A percentile compares a stretch with the other conserved stretches of the same genome.
phyloP scores from a whole-genome alignment of 37 sponge, comb jelly and placozoan genomes.

The Aplysina aerophoba region DNA sequence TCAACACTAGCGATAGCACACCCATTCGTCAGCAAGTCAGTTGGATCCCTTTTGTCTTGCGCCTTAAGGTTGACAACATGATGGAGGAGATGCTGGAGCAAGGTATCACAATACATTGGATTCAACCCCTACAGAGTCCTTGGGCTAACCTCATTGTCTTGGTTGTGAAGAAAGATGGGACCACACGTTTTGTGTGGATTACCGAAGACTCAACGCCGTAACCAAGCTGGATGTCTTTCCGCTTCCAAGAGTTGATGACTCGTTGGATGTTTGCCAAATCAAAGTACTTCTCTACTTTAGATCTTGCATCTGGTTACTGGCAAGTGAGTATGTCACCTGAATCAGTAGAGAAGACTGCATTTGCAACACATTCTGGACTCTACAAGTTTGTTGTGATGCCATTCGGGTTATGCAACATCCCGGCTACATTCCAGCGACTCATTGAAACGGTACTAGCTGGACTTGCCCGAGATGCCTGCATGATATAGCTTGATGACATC shows the following conservation, averaged over 20 bases:
- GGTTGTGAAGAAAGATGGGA: constrained; percentile 52
- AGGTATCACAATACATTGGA: too few species aligned
- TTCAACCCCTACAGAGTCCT: constrained; percentile 47
- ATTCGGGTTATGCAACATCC: constrained; percentile 48
- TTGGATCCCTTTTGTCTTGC: constrained; percentile 43
- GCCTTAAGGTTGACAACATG: constrained; percentile 26
- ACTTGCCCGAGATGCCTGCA: constrained; percentile 1
- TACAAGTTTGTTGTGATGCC: constrained; percentile 59
- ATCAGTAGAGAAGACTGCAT: constrained; percentile 50
- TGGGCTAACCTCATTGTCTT: constrained; percentile 68
- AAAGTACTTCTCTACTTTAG: constrained; percentile 44
- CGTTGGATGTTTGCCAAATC: constrained; percentile 33
- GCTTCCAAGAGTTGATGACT: constrained; percentile 53
- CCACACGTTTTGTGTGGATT: constrained; percentile 62
- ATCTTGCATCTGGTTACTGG: constrained; percentile 47
- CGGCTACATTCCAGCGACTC: constrained; percentile 41
- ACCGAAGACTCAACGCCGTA: constrained; percentile 48
- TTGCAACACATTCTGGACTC: constrained; percentile 37
- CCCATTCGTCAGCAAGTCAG: constrained; percentile 56
- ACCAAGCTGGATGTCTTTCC: constrained; percentile 68
- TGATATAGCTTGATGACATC: constrained; percentile 45
- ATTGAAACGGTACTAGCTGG: constrained; percentile 37
- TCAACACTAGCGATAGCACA: constrained; percentile 40
- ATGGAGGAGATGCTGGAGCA: constrained; percentile 57
- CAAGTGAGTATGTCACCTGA: constrained; percentile 30